Percentiles rank a stretch among this genome's conserved stretches.
These are phyloP conservation scores for Amblyopsis hoosieri DNA, from an alignment of 2,797 vertebrate genomes.

Conservation along the genomic window DNA sequence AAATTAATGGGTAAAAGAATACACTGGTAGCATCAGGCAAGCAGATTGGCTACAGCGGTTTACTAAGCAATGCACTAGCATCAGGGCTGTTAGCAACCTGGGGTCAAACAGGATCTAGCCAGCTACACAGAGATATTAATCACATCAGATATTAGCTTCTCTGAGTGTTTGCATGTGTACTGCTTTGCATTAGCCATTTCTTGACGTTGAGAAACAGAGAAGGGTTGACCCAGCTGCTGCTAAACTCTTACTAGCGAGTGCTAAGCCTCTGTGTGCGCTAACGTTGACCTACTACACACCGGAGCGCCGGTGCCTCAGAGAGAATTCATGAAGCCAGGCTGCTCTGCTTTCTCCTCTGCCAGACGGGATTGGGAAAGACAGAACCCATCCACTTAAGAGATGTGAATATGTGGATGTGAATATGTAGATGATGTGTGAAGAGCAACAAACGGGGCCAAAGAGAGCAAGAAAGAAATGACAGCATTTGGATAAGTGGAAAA, in stretches of 20 bases:
- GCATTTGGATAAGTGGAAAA: constrained; percentile 10
- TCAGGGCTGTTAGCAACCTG: constrained; percentile 26
- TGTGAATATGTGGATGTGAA: neutral
- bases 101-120: constrained; percentile 30
- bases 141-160: constrained; percentile 44
- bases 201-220: constrained; percentile 63
- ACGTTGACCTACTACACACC: constrained; percentile 66
- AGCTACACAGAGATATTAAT: constrained; percentile 30
- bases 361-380: constrained; percentile 26
- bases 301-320: constrained; percentile 57
- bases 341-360: constrained; percentile 58
- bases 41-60: constrained; percentile 4
- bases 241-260: constrained; percentile 60
- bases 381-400: neutral
- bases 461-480: constrained; percentile 21
- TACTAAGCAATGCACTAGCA: constrained; percentile 16
- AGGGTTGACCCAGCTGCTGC: constrained; percentile 54
- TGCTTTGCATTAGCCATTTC: constrained; percentile 58
- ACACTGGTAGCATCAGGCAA: constrained; percentile 13
- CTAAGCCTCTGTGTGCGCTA: constrained; percentile 63
- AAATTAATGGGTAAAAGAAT: neutral
- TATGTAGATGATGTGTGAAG: neutral
- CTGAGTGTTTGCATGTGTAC: constrained; percentile 41
- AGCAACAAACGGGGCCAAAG: neutral
- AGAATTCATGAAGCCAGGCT: constrained; percentile 44